A percentile compares a stretch with the other conserved stretches of the same genome.
These are phyloP conservation scores for Troilus luridus DNA, from an alignment of 2,888 invertebrate species.

Conservation along the genomic window DNA sequence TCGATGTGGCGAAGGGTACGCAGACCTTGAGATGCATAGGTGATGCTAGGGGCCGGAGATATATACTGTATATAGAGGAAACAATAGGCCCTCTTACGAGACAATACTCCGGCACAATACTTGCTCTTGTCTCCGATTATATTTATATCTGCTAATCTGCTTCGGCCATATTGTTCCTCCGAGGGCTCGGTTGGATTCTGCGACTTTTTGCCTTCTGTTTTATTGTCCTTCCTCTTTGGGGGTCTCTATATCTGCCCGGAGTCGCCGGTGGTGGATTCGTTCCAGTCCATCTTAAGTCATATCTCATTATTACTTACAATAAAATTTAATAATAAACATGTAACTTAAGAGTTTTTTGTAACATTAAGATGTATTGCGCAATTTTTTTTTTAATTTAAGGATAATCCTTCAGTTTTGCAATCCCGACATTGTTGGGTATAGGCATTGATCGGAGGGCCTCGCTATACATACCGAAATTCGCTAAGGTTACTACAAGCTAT, in stretches of 20 bases:
- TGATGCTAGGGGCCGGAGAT: conserved; percentile 11
- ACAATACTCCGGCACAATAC: conserved; percentile 32
- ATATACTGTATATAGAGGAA: conserved; percentile 46
- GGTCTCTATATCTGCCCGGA: conserved; percentile 20
- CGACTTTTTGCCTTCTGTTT: conserved; percentile 35
- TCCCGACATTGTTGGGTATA: too few species aligned
- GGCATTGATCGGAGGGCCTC: too few species aligned
- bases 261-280: neutral
- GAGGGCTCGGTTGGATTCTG: neutral
- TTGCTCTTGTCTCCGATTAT: conserved; percentile 45
- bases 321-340: too few species aligned
- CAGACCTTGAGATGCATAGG: conserved; percentile 35
- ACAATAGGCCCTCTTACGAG: conserved; percentile 27
- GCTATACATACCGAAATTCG: too few species aligned
- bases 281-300: neutral
- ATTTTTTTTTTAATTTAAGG: too few species aligned
- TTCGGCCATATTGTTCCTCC: conserved; percentile 34
- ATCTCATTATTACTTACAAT: too few species aligned
- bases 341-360: too few species aligned
- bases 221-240: conserved; percentile 42
- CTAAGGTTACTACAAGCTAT: too few species aligned
- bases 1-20: conserved; percentile 27
- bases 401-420: too few species aligned
- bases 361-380: too few species aligned
- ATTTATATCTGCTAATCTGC: conserved; percentile 49